Percentiles rank a stretch among this genome's conserved stretches.
Conservation (phyloP, 2,888 invertebrate species). For the Polydrusus tereticollis region DNA sequence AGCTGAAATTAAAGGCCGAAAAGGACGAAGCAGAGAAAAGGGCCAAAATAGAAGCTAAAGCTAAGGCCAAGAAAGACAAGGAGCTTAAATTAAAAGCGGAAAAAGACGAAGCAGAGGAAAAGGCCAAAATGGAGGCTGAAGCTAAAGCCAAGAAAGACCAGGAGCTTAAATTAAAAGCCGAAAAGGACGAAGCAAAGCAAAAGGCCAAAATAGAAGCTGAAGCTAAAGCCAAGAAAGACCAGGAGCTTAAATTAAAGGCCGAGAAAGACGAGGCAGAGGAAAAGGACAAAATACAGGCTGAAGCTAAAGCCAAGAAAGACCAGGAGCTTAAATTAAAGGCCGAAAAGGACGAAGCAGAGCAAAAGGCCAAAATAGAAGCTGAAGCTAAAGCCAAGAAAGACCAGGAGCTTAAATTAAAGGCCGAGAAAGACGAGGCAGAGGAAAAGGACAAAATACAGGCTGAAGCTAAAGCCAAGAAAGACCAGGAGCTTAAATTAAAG, state of each 20-base stretch:
- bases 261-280: constrained; percentile 48
- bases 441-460: constrained; percentile 32
- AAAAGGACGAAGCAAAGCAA: constrained; percentile 22
- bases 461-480: constrained; percentile 36
- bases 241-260: constrained; percentile 41
- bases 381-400: constrained; percentile 46
- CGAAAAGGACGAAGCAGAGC: constrained; percentile 40
- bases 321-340: constrained; percentile 48
- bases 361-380: constrained; percentile 31
- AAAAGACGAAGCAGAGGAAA: constrained; percentile 45
- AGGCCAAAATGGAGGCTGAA: constrained; percentile 49
- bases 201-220: constrained; percentile 44
- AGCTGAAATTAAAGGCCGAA: constrained; percentile 45
- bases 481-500: constrained; percentile 34
- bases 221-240: constrained; percentile 41
- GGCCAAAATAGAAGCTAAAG: constrained; percentile 50
- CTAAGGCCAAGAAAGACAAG: constrained; percentile 32
- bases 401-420: neutral
- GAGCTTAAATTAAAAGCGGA: neutral
- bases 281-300: constrained; percentile 44
- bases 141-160: constrained; percentile 52
- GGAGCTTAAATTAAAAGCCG: constrained; percentile 49
- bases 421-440: constrained; percentile 28
- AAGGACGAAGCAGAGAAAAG: constrained; percentile 44
- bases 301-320: constrained; percentile 45